A percentile compares a stretch with the other conserved stretches of the same genome.
These are phyloP conservation scores for Macroramphosus scolopax DNA, from an alignment of 2,797 vertebrate species.

Conservation along the genomic window DNA sequence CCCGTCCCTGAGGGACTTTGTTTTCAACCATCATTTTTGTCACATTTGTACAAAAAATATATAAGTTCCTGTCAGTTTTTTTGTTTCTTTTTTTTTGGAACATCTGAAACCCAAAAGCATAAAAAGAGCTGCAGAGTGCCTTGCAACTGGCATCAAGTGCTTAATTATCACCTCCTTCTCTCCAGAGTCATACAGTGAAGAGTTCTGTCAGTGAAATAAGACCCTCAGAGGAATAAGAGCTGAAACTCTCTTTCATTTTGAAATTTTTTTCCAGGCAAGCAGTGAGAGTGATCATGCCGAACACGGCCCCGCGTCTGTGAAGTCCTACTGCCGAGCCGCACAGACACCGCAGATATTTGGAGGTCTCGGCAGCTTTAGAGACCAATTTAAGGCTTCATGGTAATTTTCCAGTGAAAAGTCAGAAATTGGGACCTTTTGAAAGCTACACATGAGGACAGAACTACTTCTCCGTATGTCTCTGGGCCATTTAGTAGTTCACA, in stretches of 20 bases:
- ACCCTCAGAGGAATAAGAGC: slow-evolving; percentile 23
- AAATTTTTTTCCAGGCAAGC: slow-evolving; percentile 3
- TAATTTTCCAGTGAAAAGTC: slow-evolving; percentile 31
- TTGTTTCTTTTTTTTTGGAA: slow-evolving; percentile 64
- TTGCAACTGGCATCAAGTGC: slow-evolving; percentile 88
- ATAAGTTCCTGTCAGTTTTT: slow-evolving; percentile 84
- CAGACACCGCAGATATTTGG: slow-evolving; percentile 23
- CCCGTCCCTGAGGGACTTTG: slow-evolving; percentile 77
- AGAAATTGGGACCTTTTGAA: slow-evolving; percentile 3
- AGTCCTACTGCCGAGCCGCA: slow-evolving; percentile 11
- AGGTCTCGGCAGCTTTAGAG: slow-evolving; percentile 22
- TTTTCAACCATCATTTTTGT: slow-evolving; percentile 82
- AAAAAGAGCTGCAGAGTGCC: slow-evolving; percentile 85
- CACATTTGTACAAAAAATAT: slow-evolving; percentile 91
- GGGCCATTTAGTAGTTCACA: slow-evolving; percentile 81
- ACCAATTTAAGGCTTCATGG: slow-evolving; percentile 51
- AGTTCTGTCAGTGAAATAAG: slow-evolving; percentile 49
- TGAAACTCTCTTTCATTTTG: slow-evolving; percentile 19
- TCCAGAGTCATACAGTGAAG: slow-evolving; percentile 64
- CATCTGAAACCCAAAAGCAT: slow-evolving; percentile 49
- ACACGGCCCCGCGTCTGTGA: slow-evolving; percentile 24
- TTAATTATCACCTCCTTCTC: slow-evolving; percentile 59
- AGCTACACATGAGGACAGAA: slow-evolving; percentile 19
- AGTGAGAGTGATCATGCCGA: slow-evolving; percentile 18
- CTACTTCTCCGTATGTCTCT: slow-evolving; percentile 30